phyloP scores from a whole-genome alignment of 1,140 invertebrate genomes.

The Drosophila ercepeae region DNA sequence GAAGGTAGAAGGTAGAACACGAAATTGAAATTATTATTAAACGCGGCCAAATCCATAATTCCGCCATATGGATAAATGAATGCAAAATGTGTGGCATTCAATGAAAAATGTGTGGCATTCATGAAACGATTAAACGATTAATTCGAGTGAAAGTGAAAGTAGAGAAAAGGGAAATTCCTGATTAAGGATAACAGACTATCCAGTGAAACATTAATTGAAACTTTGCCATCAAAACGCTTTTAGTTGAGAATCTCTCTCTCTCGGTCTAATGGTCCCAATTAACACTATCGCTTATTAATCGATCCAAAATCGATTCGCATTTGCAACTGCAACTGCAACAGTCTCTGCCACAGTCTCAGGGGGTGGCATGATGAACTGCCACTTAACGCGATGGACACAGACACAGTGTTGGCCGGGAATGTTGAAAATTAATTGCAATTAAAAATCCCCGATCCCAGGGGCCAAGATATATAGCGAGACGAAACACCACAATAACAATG shows the following conservation, averaged over 20 bases:
- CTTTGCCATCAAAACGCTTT: too few species aligned
- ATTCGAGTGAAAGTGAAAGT: neutral
- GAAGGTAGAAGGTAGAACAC: too few species aligned
- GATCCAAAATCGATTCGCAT: slow-evolving; percentile 29
- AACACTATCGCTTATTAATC: slow-evolving; percentile 25
- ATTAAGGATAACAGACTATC: too few species aligned
- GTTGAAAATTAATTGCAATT: slow-evolving; percentile 68
- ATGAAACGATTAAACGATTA: slow-evolving; percentile 36
- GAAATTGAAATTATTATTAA: slow-evolving; percentile 51
- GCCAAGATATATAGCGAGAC: slow-evolving; percentile 1
- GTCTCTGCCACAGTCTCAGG: too few species aligned
- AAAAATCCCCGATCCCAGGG: slow-evolving; percentile 43
- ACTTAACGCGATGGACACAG: slow-evolving; percentile 11
- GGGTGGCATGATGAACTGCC: slow-evolving; percentile 31
- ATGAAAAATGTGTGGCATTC: too few species aligned
- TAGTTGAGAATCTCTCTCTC: neutral
- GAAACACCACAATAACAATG: slow-evolving; percentile 5
- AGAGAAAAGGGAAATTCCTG: neutral
- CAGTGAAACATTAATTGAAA: too few species aligned
- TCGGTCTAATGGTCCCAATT: slow-evolving; percentile 1
- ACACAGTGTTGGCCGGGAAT: slow-evolving; percentile 3
- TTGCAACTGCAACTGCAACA: neutral
- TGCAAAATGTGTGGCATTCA: too few species aligned
- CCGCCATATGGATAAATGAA: slow-evolving; percentile 46
- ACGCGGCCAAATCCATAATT: slow-evolving; percentile 54